Conservation (phyloP, 2,797 vertebrate species). For the Mus minutoides region DNA sequence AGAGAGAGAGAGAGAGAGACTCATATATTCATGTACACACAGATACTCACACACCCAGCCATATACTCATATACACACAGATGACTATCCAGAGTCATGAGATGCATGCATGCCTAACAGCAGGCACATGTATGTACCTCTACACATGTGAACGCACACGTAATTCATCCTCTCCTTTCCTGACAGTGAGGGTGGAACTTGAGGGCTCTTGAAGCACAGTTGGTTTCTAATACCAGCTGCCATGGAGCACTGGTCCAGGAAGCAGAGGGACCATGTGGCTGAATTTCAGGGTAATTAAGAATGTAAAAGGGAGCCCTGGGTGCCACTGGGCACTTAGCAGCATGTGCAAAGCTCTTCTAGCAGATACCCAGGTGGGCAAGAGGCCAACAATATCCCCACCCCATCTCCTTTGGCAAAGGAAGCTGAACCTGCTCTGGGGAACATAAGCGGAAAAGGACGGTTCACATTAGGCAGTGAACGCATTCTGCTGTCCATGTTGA, state of each 20-base stretch:
- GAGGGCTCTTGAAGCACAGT: constrained; percentile 70
- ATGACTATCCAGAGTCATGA: not conserved
- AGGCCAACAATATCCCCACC: constrained; percentile 64
- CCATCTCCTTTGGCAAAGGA: constrained; percentile 70
- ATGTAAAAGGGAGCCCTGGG: constrained; percentile 79
- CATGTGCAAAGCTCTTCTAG: constrained; percentile 79
- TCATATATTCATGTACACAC: not conserved
- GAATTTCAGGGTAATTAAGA: constrained; percentile 79
- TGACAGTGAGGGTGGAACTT: constrained; percentile 65
- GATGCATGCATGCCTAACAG: not conserved
- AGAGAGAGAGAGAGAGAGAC: too few relatives aligned
- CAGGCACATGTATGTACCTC: not conserved
- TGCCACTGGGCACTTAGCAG: constrained; percentile 75
- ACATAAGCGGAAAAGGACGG: constrained; percentile 57
- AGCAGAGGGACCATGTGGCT: constrained; percentile 74
- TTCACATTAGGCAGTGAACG: constrained; percentile 40
- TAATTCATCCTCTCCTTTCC: constrained; percentile 28
- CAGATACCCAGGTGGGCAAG: constrained; percentile 78
- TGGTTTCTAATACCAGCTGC: constrained; percentile 77
- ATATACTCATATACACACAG: not conserved
- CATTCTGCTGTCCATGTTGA: constrained; percentile 70
- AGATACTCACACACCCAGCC: accelerated
- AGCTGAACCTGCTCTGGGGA: constrained; percentile 53
- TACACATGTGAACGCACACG: not conserved
- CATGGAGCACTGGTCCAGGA: constrained; percentile 65